Evolutionary conservation across 2,113 vertebrate species (phyloP).

Genomic region (Chlamydotis undulata): DNA sequence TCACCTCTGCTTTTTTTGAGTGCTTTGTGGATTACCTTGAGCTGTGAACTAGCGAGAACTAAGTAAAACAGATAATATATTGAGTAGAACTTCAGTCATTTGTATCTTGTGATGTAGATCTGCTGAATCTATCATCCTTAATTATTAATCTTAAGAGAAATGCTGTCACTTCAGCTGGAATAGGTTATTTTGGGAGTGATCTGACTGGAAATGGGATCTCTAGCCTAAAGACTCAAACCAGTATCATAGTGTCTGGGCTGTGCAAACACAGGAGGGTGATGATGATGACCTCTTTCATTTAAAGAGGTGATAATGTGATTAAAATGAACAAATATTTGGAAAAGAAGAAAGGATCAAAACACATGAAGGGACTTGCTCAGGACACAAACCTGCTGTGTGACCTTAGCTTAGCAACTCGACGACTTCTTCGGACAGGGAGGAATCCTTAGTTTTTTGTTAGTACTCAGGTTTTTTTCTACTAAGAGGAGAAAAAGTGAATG

Average conservation of each 20-base stretch:
- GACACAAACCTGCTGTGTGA: not conserved
- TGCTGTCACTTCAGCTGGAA: not conserved
- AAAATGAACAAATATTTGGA: constrained; percentile 25
- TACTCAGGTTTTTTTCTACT: not conserved
- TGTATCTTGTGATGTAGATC: not conserved
- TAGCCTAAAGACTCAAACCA: not conserved
- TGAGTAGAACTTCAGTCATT: not conserved
- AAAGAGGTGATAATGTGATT: not conserved
- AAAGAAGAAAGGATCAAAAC: not conserved
- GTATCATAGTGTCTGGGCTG: not conserved
- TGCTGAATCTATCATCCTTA: not conserved
- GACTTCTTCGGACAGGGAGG: not conserved
- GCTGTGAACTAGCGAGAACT: not conserved
- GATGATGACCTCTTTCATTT: not conserved
- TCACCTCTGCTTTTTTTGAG: not conserved
- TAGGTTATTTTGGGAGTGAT: not conserved
- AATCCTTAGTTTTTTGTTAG: not conserved
- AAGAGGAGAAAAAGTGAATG: not conserved
- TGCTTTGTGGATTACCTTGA: not conserved
- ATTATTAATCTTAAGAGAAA: not conserved
- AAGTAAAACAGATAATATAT: not conserved
- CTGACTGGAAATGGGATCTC: not conserved
- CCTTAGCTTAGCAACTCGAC: not conserved
- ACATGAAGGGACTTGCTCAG: not conserved
- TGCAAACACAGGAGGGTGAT: not conserved